Conservation (phyloP, 1,140 invertebrate genomes). For the Gerris buenoi region DNA sequence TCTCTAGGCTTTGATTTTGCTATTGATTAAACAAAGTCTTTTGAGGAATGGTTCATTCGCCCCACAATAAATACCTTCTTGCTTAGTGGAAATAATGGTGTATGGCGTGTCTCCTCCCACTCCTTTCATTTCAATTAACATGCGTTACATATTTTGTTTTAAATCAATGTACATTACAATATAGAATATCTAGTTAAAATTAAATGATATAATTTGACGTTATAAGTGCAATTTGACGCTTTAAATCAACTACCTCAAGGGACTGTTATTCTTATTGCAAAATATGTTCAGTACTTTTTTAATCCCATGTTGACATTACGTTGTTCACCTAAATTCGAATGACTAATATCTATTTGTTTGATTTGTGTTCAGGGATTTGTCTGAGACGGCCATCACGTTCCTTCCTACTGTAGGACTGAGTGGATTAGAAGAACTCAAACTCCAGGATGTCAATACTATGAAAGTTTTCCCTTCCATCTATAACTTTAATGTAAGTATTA, state of each 20-base stretch:
- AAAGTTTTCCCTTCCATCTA: constrained; percentile 71
- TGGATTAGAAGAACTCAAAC: constrained; percentile 48
- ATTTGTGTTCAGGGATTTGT: constrained; percentile 43
- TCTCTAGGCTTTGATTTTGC: too few species aligned
- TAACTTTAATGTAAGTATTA: constrained; percentile 48
- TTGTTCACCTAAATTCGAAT: constrained; percentile 12
- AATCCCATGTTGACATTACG: constrained; percentile 33
- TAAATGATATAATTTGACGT: too few species aligned
- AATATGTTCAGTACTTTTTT: constrained; percentile 5
- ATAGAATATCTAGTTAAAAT: too few species aligned
- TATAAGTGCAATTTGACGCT: too few species aligned
- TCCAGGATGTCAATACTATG: constrained; percentile 53
- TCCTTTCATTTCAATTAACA: too few species aligned
- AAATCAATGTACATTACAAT: too few species aligned
- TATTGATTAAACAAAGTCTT: too few species aligned
- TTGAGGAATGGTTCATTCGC: too few species aligned
- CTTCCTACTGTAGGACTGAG: constrained; percentile 57
- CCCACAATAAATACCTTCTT: too few species aligned
- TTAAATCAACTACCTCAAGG: background rate
- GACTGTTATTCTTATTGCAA: background rate
- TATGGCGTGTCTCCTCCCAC: too few species aligned
- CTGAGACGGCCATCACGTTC: constrained; percentile 51
- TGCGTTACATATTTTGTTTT: too few species aligned
- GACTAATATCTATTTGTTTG: background rate
- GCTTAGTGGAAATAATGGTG: too few species aligned